Base-by-base conservation (phyloP, 2,888 invertebrate species). In the Cheilosia pagana region DNA sequence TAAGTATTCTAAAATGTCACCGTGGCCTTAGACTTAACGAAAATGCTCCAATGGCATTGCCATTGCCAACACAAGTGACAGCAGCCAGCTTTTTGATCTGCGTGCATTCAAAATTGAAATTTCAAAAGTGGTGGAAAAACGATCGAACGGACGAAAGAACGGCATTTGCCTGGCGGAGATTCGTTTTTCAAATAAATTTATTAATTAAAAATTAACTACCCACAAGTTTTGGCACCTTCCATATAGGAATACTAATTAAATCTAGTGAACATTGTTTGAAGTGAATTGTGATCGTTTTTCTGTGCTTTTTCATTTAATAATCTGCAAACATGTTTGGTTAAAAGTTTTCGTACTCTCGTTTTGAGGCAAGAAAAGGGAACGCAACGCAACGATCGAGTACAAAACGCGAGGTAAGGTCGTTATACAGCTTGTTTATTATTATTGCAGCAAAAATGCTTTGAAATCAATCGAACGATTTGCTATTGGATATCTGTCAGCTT, bases 81-180 rank as follows among this genome's bases (percentile, higher is more conserved):
- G 74, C 83, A 83, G 74, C 57, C 52, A 12, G 31, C 23, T 16
- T 35, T 55, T 57, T 25, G 23, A 45, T 31, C 63, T 59, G 28
- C 60, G 21, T 71, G 43, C 45, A 55, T 78, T 74, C 63, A 78
- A 83, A 83, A 74, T 70, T 74, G 50, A 78, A 82, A 68, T 78
- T 83, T 83, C 23, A 74, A 83, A 83, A 83, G 43, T 63, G 45
- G 78, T 63, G 52, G 78, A 78, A 78, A 78, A 83, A 83, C 83
- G 83, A 83, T 78, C 78, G 78, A 83, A 83, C 82, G 72, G 67
- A 83, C 72, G 78, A 83, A 70, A 39, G 82, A 83, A 83, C 83
- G 83, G 83, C 83, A 83, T 78, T 83, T 78, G 52, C 28, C 68
- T 48, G 57, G 63, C 23, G 16, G 19, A 21, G 59, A 67, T 70